These are phyloP conservation scores for Scaptodrosophila latifasciaeformis DNA, from an alignment of 2,888 invertebrate genomes.

Conservation along the genomic window DNA sequence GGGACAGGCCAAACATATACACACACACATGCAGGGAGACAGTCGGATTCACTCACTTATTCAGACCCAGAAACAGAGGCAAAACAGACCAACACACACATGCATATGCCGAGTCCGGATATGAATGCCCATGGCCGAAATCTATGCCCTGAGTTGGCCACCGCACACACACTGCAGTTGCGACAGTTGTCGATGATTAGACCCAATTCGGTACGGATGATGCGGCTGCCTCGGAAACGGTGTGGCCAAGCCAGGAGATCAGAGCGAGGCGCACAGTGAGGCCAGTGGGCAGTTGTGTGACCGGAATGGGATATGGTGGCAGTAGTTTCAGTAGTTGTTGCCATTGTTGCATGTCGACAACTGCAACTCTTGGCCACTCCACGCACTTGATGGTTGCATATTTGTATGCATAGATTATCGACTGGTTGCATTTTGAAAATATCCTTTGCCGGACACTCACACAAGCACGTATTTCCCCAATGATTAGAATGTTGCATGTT, in stretches of 20 bases:
- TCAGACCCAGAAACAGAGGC: conserved; percentile 12
- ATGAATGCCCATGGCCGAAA: conserved; percentile 36
- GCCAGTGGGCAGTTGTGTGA: not conserved
- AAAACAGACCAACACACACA: not conserved
- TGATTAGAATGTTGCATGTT: conserved; percentile 12
- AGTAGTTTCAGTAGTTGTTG: conserved; percentile 24
- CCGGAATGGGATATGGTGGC: conserved; percentile 3
- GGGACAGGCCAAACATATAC: conserved; percentile 13
- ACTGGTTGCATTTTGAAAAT: conserved; percentile 33
- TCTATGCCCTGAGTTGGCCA: not conserved
- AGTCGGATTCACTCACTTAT: conserved; percentile 2
- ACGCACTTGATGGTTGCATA: conserved; percentile 33
- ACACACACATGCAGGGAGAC: not conserved
- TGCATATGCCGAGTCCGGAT: conserved; percentile 23
- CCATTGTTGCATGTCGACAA: not conserved
- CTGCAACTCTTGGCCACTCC: not conserved
- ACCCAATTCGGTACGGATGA: conserved; percentile 16
- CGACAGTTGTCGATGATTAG: conserved; percentile 63
- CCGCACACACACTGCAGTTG: not conserved
- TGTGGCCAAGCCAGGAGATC: not conserved
- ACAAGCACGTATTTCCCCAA: conserved; percentile 4
- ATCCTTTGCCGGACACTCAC: conserved; percentile 35
- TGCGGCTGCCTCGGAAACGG: conserved; percentile 9
- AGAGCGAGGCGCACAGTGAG: not conserved
- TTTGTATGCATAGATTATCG: conserved; percentile 28